Conservation (phyloP, 2,888 invertebrate genomes). For the Sympetrum striolatum region DNA sequence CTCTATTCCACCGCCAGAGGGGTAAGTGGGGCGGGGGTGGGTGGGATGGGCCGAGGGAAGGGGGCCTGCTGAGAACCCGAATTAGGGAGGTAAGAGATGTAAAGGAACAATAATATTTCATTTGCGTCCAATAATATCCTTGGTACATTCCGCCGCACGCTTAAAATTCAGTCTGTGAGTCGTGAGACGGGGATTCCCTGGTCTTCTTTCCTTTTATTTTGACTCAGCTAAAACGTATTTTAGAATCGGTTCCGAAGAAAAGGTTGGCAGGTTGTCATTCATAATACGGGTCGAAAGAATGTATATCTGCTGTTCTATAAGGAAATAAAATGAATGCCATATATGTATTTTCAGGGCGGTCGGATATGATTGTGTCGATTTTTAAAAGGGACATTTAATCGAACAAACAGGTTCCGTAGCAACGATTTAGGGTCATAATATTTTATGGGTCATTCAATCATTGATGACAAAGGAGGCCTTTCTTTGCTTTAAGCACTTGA, state of each 20-base stretch:
- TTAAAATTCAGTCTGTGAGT: slow-evolving; percentile 7
- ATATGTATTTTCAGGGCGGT: not conserved
- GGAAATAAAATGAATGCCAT: not conserved
- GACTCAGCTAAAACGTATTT: not conserved
- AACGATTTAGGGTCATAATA: not conserved
- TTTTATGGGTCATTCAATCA: not conserved
- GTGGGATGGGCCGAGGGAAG: not conserved
- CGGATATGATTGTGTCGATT: not conserved
- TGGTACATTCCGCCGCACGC: not conserved
- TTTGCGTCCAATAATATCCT: not conserved
- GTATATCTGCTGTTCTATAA: not conserved
- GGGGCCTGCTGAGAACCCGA: not conserved
- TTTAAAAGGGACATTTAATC: not conserved
- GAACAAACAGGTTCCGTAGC: not conserved
- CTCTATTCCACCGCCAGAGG: slow-evolving; percentile 10
- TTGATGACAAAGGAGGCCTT: not conserved
- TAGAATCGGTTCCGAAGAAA: not conserved
- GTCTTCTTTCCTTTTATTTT: not conserved
- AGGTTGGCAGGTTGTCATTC: not conserved
- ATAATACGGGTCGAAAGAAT: not conserved
- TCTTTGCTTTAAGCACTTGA: not conserved
- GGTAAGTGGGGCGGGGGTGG: not conserved
- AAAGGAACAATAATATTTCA: slow-evolving; percentile 22
- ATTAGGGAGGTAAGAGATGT: slow-evolving; percentile 20
- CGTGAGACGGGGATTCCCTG: not conserved